Conservation (phyloP, 2,797 vertebrate species). For the Pipistrellus nathusii region DNA sequence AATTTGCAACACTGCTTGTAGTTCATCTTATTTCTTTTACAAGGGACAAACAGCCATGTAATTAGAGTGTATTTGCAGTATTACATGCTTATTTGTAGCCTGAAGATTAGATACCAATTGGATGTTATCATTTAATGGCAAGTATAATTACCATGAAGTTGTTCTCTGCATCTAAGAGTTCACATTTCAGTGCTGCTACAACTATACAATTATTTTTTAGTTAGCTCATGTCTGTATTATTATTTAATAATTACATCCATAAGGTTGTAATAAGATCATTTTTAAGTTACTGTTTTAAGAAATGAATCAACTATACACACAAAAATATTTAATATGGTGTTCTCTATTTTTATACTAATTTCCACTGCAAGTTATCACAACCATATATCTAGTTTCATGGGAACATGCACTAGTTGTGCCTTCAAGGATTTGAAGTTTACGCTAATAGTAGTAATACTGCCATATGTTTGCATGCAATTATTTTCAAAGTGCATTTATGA, state of each 20-base stretch:
- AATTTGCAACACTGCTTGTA: slow-evolving; percentile 79
- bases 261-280: slow-evolving; percentile 54
- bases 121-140: slow-evolving; percentile 78
- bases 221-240: slow-evolving; percentile 62
- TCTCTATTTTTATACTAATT: slow-evolving; percentile 68
- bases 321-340: slow-evolving; percentile 58
- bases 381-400: slow-evolving; percentile 43
- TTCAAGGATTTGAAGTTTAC: slow-evolving; percentile 58
- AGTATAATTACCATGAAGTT: slow-evolving; percentile 78
- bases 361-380: slow-evolving; percentile 53
- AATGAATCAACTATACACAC: slow-evolving; percentile 35
- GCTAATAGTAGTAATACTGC: slow-evolving; percentile 35
- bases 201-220: slow-evolving; percentile 60
- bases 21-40: slow-evolving; percentile 81
- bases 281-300: slow-evolving; percentile 59
- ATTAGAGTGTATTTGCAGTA: slow-evolving; percentile 81
- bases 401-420: background rate
- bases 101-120: slow-evolving; percentile 81
- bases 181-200: slow-evolving; percentile 63
- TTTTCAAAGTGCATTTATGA: slow-evolving; percentile 53
- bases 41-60: slow-evolving; percentile 82
- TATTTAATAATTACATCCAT: slow-evolving; percentile 70
- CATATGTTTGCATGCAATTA: slow-evolving; percentile 51
- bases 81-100: slow-evolving; percentile 80
- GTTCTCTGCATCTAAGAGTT: slow-evolving; percentile 66